Conservation (phyloP, 2,113 vertebrate genomes). For the Podilymbus podiceps region DNA sequence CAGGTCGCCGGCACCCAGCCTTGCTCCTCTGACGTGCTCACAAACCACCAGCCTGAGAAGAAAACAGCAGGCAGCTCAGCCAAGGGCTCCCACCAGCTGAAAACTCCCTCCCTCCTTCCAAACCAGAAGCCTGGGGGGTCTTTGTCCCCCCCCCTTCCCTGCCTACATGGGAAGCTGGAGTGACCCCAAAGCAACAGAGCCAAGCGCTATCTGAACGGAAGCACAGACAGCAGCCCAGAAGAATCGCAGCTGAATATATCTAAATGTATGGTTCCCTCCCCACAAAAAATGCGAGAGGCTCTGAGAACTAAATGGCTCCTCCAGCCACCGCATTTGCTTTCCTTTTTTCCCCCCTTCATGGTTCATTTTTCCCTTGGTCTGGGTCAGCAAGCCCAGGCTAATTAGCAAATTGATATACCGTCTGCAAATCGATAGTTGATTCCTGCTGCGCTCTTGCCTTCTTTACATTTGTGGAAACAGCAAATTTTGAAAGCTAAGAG, state of each 20-base stretch:
- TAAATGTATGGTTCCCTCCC: not conserved
- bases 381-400: not conserved
- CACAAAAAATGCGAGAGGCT: not conserved
- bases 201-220: not conserved
- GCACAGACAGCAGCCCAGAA: not conserved
- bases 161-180: not conserved
- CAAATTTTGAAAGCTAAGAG: slow-evolving; percentile 11
- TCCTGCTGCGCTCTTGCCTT: not conserved
- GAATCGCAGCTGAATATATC: not conserved
- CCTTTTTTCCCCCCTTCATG: not conserved
- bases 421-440: not conserved
- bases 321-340: not conserved
- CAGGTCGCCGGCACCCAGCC: slow-evolving; percentile 98
- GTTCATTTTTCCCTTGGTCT: slow-evolving; percentile 16
- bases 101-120: not conserved
- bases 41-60: slow-evolving; percentile 95
- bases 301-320: not conserved
- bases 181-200: not conserved
- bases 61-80: not conserved
- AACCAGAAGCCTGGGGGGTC: not conserved
- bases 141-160: not conserved
- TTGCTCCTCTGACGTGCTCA: slow-evolving; percentile 93
- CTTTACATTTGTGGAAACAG: not conserved
- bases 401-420: slow-evolving; percentile 38
- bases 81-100: not conserved